Percentiles rank a stretch among this genome's conserved stretches.
These are phyloP conservation scores for Aurelia aurita DNA, from an alignment of 30 jellyfish, hydroid and myxozoan species.

Conservation along the genomic window DNA sequence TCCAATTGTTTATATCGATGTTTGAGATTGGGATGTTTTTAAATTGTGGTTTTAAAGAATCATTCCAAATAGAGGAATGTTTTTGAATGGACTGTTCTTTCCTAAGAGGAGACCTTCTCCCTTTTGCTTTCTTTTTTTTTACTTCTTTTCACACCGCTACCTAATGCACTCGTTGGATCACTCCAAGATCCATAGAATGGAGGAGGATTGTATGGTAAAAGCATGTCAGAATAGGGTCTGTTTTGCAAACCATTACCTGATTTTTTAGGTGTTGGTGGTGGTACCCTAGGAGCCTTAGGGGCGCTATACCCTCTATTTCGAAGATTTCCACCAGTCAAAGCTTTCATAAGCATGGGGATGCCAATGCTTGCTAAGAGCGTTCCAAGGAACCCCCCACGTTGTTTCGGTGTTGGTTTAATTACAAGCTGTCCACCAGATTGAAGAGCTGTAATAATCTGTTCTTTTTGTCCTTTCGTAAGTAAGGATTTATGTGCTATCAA, in stretches of 20 bases:
- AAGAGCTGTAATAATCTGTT: slow-evolving; percentile 53
- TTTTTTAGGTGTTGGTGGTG: slow-evolving; percentile 29
- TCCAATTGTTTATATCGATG: slow-evolving; percentile 22
- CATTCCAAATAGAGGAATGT: slow-evolving; percentile 30
- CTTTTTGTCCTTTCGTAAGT: slow-evolving; percentile 46
- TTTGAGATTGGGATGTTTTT: slow-evolving; percentile 28
- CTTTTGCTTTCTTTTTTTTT: background rate
- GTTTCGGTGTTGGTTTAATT: slow-evolving; percentile 36
- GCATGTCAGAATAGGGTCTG: slow-evolving; percentile 20
- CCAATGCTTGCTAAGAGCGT: slow-evolving; percentile 29
- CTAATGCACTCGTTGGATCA: slow-evolving; percentile 14
- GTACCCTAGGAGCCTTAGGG: background rate
- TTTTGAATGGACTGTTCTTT: slow-evolving; percentile 55
- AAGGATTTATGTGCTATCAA: slow-evolving; percentile 27
- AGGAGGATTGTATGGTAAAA: slow-evolving; percentile 7
- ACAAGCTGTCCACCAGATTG: slow-evolving; percentile 62
- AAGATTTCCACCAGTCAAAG: slow-evolving; percentile 23
- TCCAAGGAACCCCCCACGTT: slow-evolving; percentile 56
- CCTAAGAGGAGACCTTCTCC: slow-evolving; percentile 39
- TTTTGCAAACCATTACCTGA: slow-evolving; percentile 33
- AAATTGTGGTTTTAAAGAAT: slow-evolving; percentile 38
- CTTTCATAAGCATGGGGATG: slow-evolving; percentile 24
- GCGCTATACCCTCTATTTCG: background rate
- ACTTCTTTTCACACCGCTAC: slow-evolving; percentile 26
- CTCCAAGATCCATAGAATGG: slow-evolving; percentile 26